A percentile compares a stretch with the other conserved stretches of the same genome.
Conservation (phyloP, 2,797 vertebrate genomes). For the Acrossocheilus fasciatus region DNA sequence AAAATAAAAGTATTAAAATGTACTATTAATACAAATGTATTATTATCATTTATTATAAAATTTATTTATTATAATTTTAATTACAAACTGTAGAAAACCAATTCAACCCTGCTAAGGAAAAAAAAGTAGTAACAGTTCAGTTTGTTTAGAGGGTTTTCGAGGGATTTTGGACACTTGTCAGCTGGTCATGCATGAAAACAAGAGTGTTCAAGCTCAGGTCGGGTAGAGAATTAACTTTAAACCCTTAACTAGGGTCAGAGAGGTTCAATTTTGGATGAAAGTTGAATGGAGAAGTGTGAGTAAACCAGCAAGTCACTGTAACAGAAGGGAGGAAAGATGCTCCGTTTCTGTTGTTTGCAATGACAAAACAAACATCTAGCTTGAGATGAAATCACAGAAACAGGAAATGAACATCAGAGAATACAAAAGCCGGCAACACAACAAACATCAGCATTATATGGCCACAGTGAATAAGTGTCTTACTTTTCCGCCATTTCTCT, state of each 20-base stretch:
- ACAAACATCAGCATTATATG: background rate
- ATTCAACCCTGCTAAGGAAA: background rate
- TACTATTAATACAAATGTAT: background rate
- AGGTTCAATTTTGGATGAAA: background rate
- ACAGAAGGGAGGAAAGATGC: background rate
- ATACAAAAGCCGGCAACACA: background rate
- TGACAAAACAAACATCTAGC: background rate
- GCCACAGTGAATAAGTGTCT: slow-evolving; percentile 64
- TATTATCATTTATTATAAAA: too few species aligned
- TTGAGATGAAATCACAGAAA: slow-evolving; percentile 5
- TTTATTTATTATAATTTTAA: background rate
- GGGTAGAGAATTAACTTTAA: background rate
- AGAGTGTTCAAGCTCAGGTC: background rate
- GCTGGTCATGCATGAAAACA: background rate
- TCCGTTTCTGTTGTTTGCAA: too few species aligned
- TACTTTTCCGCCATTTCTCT: slow-evolving; percentile 92
- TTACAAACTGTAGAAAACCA: background rate
- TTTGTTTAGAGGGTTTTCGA: background rate
- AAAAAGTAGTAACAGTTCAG: background rate
- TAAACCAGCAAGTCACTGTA: background rate
- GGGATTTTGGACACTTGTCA: background rate
- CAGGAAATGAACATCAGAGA: background rate
- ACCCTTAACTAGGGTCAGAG: background rate
- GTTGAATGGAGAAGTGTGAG: background rate
- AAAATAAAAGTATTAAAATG: background rate